Evolutionary conservation across 2,797 vertebrate species (phyloP).

Genomic region (Oreochromis grahami): DNA sequence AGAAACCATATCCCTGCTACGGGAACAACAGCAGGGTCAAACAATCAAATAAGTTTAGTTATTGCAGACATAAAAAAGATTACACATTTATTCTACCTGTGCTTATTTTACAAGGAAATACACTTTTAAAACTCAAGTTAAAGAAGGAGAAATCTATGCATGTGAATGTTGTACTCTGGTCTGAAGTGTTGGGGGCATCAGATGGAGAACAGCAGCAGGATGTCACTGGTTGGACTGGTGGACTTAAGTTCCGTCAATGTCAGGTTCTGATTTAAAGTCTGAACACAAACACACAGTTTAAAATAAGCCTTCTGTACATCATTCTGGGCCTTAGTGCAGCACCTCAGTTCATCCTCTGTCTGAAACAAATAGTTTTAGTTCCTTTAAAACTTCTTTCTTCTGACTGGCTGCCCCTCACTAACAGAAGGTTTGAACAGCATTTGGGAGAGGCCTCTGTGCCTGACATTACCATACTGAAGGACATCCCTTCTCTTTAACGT

Average conservation of each 20-base stretch:
- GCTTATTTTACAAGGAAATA: fast-evolving
- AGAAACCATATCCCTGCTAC: background rate
- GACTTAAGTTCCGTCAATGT: fast-evolving
- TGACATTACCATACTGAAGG: background rate
- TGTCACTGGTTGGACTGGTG: background rate
- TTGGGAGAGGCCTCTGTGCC: fast-evolving
- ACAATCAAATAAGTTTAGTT: background rate
- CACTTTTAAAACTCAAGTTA: background rate
- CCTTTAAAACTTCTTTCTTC: fast-evolving
- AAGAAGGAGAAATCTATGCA: fast-evolving
- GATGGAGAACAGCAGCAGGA: background rate
- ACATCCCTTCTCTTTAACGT: background rate
- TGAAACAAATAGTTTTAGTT: background rate
- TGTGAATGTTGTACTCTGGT: background rate
- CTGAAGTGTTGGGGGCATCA: background rate
- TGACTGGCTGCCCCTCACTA: background rate
- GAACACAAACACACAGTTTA: background rate
- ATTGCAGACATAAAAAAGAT: background rate
- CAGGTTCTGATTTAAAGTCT: background rate
- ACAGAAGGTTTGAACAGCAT: background rate
- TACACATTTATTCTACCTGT: background rate
- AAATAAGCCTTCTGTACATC: too few relatives aligned
- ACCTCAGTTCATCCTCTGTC: background rate
- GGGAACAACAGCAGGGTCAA: background rate
- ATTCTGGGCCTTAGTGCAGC: fast-evolving